Conservation (phyloP, 1,140 invertebrate genomes). For the Mycetomoellerius zeteki region DNA sequence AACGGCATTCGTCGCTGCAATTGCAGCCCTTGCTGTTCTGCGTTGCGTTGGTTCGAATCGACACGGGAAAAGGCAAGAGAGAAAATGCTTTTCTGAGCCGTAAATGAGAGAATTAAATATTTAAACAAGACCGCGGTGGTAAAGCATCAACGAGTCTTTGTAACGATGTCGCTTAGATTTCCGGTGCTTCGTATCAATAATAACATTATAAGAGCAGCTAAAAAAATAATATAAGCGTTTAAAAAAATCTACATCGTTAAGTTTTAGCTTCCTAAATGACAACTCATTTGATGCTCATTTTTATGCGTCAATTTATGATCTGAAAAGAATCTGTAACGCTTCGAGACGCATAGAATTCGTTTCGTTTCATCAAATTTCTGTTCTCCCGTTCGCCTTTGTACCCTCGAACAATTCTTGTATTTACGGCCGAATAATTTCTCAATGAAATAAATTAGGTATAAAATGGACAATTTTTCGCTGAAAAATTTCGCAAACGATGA, state of each 20-base stretch:
- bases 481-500: neutral
- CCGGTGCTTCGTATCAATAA: neutral
- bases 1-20: constrained; percentile 48
- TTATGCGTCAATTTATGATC: neutral
- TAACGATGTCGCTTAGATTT: neutral
- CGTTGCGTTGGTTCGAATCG: constrained; percentile 62
- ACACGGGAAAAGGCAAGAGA: neutral
- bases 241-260: neutral
- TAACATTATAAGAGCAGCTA: neutral
- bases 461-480: neutral
- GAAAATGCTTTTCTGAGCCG: constrained; percentile 74
- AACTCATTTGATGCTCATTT: constrained; percentile 4
- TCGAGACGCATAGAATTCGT: constrained; percentile 13
- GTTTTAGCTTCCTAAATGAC: neutral
- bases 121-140: constrained; percentile 74
- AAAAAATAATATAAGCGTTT: neutral
- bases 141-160: neutral
- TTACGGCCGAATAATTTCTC: neutral
- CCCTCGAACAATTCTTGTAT: neutral
- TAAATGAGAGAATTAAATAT: constrained; percentile 80
- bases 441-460: constrained; percentile 11
- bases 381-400: neutral
- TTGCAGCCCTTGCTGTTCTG: constrained; percentile 17
- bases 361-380: neutral
- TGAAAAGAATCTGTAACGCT: neutral